These are phyloP conservation scores for Palythoa caribaeorum DNA, from an alignment of 92 coral and sea anemone species.

Conservation along the genomic window DNA sequence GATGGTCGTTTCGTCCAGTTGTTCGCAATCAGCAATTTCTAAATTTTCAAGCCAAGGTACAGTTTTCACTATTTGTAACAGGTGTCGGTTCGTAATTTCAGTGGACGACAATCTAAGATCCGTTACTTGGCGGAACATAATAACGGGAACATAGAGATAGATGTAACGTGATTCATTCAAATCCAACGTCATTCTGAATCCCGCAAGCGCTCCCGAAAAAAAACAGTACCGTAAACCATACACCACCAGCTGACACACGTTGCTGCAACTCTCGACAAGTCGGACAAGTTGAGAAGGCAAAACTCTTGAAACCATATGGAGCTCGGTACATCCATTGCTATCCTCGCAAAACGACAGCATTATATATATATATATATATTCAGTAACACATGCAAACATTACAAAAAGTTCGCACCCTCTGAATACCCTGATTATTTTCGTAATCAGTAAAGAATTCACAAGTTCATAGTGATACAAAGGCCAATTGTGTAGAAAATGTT, in stretches of 20 bases:
- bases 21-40: neutral
- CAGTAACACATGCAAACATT: neutral
- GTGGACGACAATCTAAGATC: conserved; percentile 25
- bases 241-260: conserved; percentile 5
- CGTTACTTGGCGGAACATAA: conserved; percentile 12
- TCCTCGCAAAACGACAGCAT: neutral
- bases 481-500: conserved; percentile 19
- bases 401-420: conserved; percentile 10
- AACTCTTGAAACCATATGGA: neutral
- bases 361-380: neutral
- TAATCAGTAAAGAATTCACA: conserved; percentile 25
- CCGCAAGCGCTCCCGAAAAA: conserved; percentile 16
- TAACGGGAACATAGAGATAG: conserved; percentile 8
- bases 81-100: conserved; percentile 7
- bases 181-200: conserved; percentile 24
- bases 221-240: conserved; percentile 11
- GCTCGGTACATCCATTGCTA: neutral
- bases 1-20: neutral
- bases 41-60: conserved; percentile 8
- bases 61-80: conserved; percentile 19
- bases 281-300: conserved; percentile 22
- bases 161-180: neutral
- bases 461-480: conserved; percentile 5
- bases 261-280: conserved; percentile 14
- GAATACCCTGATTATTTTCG: conserved; percentile 8